Base-by-base conservation (phyloP, 2,888 invertebrate genomes). In the Ecdyonurus torrentis region DNA sequence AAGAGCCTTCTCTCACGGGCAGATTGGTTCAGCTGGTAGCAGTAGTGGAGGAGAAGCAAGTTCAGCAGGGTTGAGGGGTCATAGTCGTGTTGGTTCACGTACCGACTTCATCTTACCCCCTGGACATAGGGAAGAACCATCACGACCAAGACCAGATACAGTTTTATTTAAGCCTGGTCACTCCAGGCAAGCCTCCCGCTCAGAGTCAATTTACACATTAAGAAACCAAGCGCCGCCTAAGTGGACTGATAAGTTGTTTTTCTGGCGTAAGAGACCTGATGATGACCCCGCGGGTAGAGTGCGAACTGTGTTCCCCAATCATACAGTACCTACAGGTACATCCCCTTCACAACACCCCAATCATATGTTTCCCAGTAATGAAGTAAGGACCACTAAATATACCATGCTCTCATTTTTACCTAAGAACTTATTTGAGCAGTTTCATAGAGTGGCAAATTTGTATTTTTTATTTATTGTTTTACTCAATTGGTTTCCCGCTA, bases 381-480 rank as follows among this genome's bases (percentile, higher is more conserved):
- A 87, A 77, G 87, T 95, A 72, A 83, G 91, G 74, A 95, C 95
- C 75, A 94, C 94, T 62, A 96, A 97, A 77, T 98, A 98, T 76
- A 94, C 94, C 23, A 72, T 92, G 65, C 78, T 95, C 68, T 94
- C 92, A 69, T 98, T 98, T 78, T 78, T 98, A 72, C 96, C 97
- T 64, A 90, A 95, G 76, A 97, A 97, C 77, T 79, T 98, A 66
- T 83, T 96, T 75, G 96, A 97, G 78, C 97, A 98, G 78, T 96
- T 98, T 76, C 96, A 96, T 77, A 85, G 97, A 66, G 91, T 95
- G 72, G 97, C 97, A 67, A 98, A 98, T 81, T 81, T 98, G 71
- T 98, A 97, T 79, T 98, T 98, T 77, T 88, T 97, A 72, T 91
- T 95, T 74, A 95, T 98, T 74, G 94, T 96, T 70, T 78, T 95